phyloP scores from a whole-genome alignment of 2,888 invertebrate species.

The Tolmerus cingulatus region DNA sequence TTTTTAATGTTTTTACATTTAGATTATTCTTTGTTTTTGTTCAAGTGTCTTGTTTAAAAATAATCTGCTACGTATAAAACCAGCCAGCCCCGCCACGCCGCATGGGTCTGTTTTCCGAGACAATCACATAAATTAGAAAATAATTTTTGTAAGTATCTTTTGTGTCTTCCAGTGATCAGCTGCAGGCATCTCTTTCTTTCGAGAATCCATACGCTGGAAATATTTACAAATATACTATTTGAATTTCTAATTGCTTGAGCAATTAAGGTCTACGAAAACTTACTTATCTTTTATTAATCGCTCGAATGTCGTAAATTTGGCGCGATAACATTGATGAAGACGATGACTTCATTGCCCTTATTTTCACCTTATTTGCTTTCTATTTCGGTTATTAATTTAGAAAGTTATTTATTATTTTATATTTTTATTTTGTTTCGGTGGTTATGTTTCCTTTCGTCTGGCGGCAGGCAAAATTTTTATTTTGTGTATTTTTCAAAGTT shows the following conservation, averaged over 20 bases:
- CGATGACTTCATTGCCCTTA: neutral
- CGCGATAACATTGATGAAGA: neutral
- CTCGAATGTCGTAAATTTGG: slow-evolving; percentile 9
- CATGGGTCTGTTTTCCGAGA: neutral
- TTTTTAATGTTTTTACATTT: neutral
- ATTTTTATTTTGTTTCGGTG: neutral
- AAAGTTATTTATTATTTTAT: neutral
- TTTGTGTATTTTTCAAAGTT: neutral
- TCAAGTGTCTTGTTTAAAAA: neutral
- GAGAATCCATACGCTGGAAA: neutral
- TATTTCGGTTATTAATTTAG: neutral
- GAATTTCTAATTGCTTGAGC: neutral
- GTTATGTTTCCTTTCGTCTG: neutral
- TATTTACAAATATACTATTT: neutral
- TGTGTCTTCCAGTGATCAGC: neutral
- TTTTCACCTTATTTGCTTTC: neutral
- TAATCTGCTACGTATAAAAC: neutral
- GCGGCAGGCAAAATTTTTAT: neutral
- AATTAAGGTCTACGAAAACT: too few relatives aligned
- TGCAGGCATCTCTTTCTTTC: neutral
- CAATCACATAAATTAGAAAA: neutral
- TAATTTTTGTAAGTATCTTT: neutral
- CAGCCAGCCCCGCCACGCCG: neutral
- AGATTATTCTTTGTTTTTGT: neutral
- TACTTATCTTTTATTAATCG: slow-evolving; percentile 8